Conservation (phyloP, 2,888 invertebrate species). For the Phorcus lineatus region DNA sequence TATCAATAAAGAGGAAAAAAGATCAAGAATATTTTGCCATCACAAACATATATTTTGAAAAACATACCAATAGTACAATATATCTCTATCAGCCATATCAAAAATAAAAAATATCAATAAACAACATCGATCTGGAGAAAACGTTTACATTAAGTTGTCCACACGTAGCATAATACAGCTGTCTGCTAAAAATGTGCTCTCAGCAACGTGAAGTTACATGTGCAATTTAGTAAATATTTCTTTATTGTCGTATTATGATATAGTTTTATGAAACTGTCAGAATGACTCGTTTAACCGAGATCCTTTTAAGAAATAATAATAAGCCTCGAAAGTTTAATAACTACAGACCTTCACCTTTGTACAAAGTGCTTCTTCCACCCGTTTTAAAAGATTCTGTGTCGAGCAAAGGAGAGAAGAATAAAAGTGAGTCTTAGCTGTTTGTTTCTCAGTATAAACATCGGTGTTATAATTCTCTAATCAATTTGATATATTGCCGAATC, state of each 20-base stretch:
- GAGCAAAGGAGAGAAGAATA: background rate
- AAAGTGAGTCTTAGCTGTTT: constrained; percentile 26
- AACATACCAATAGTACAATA: too few species aligned
- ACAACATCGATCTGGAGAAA: background rate
- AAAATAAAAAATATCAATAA: too few species aligned
- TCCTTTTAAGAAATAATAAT: background rate
- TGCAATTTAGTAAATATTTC: background rate
- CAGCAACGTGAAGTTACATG: background rate
- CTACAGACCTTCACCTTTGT: constrained; percentile 41
- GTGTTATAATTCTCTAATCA: too few species aligned
- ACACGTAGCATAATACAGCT: background rate
- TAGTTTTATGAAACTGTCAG: background rate
- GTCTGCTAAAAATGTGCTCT: background rate
- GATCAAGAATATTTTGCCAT: too few species aligned
- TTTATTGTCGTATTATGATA: background rate
- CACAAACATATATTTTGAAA: too few species aligned
- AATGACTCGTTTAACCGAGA: constrained; percentile 12
- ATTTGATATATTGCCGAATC: too few species aligned
- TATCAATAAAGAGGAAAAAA: too few species aligned
- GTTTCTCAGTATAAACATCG: background rate
- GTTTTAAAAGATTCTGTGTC: constrained; percentile 40
- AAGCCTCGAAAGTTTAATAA: constrained; percentile 55
- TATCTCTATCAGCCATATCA: too few species aligned
- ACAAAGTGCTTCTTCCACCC: constrained; percentile 48
- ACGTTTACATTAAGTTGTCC: background rate